phyloP scores from a whole-genome alignment of 2,888 invertebrate genomes.

The Archips xylosteana region DNA sequence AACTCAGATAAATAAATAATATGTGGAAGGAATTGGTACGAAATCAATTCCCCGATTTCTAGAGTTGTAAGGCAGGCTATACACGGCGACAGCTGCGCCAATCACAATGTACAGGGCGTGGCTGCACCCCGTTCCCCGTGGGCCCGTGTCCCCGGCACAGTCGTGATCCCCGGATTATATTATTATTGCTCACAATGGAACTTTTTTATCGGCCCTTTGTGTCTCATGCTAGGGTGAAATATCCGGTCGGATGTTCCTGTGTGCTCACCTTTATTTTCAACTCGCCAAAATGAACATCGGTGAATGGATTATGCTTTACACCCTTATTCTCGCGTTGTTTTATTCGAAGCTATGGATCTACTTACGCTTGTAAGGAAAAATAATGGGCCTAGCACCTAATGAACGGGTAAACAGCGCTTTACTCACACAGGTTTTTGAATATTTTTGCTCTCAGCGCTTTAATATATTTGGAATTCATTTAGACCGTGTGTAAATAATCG shows the following conservation, averaged over 20 bases:
- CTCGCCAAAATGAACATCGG: slow-evolving; percentile 73
- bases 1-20: background rate
- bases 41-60: slow-evolving; percentile 42
- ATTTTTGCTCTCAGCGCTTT: background rate
- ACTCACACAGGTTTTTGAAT: background rate
- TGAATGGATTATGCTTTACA: slow-evolving; percentile 67
- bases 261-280: slow-evolving; percentile 76
- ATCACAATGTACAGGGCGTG: slow-evolving; percentile 84
- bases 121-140: slow-evolving; percentile 62
- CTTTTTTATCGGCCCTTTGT: slow-evolving; percentile 82
- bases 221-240: slow-evolving; percentile 80
- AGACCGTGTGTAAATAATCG: slow-evolving; percentile 44
- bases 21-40: background rate
- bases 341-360: slow-evolving; percentile 1
- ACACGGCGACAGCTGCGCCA: slow-evolving; percentile 82
- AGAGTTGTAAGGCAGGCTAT: slow-evolving; percentile 62
- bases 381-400: background rate
- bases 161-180: slow-evolving; percentile 77
- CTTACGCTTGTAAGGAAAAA: background rate
- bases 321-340: slow-evolving; percentile 38
- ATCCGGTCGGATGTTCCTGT: slow-evolving; percentile 83
- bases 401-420: background rate
- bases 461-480: background rate
- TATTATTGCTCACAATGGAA: slow-evolving; percentile 78
- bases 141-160: slow-evolving; percentile 51